These are phyloP conservation scores for Cactoblastis cactorum DNA, from an alignment of 2,888 invertebrate species.

Conservation along the genomic window DNA sequence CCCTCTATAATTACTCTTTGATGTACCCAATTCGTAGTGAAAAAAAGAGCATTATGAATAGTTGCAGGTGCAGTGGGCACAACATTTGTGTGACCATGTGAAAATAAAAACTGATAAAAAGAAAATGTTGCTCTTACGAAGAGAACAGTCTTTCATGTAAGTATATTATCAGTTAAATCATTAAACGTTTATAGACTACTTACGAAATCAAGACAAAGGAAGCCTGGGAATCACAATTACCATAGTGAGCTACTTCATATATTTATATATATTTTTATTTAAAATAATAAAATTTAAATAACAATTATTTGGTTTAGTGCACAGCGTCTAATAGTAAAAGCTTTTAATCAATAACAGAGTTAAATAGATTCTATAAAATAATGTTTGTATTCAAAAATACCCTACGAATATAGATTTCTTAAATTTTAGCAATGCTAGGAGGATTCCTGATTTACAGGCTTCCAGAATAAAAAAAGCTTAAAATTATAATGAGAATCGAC, in stretches of 20 bases:
- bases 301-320: conserved; percentile 70
- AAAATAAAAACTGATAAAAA: not conserved
- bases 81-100: not conserved
- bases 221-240: conserved; percentile 53
- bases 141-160: conserved; percentile 21
- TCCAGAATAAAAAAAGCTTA: conserved; percentile 57
- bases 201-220: conserved; percentile 39
- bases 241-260: conserved; percentile 25
- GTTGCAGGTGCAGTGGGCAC: not conserved
- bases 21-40: too few relatives aligned
- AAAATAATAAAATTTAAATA: conserved; percentile 37
- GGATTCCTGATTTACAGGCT: conserved; percentile 65
- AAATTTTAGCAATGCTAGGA: conserved; percentile 12
- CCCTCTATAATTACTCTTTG: too few relatives aligned
- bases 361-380: conserved; percentile 23
- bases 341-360: conserved; percentile 35
- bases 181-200: conserved; percentile 26
- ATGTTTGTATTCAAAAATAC: not conserved
- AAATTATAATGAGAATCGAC: conserved; percentile 66
- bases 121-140: conserved; percentile 3
- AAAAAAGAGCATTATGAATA: too few relatives aligned
- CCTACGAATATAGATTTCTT: not conserved
- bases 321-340: conserved; percentile 51
- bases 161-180: conserved; percentile 27
- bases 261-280: conserved; percentile 23